These are phyloP conservation scores for Anas bernieri DNA, from an alignment of 2,797 vertebrate genomes.

Conservation along the genomic window DNA sequence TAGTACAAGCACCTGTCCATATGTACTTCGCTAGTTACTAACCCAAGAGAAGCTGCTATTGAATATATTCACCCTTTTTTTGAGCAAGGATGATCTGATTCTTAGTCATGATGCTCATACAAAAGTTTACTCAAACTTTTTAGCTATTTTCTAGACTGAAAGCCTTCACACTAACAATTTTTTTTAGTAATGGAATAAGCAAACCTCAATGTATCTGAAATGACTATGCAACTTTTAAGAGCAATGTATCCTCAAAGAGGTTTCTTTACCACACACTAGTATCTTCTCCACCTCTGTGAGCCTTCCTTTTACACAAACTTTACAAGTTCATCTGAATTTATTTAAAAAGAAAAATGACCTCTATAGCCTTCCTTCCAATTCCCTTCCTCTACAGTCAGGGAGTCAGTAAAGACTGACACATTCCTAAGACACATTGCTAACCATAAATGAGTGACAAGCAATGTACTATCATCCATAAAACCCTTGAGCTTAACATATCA, in stretches of 20 bases:
- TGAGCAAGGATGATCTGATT: neutral
- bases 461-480: accelerated
- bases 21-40: accelerated
- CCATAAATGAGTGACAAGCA: neutral
- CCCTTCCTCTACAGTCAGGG: neutral
- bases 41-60: accelerated
- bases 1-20: neutral
- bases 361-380: neutral
- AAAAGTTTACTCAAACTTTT: neutral
- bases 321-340: neutral
- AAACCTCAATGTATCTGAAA: neutral
- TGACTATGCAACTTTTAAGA: neutral
- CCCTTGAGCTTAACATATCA: accelerated
- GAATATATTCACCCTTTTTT: neutral
- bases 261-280: neutral
- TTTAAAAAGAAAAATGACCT: neutral
- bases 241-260: neutral
- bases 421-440: neutral
- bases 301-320: neutral
- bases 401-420: neutral
- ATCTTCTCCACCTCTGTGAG: neutral
- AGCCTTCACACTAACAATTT: neutral
- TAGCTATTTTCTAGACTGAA: neutral
- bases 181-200: neutral
- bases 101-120: neutral